Conservation (phyloP, 2,797 vertebrate genomes). For the Anguilla obscura region DNA sequence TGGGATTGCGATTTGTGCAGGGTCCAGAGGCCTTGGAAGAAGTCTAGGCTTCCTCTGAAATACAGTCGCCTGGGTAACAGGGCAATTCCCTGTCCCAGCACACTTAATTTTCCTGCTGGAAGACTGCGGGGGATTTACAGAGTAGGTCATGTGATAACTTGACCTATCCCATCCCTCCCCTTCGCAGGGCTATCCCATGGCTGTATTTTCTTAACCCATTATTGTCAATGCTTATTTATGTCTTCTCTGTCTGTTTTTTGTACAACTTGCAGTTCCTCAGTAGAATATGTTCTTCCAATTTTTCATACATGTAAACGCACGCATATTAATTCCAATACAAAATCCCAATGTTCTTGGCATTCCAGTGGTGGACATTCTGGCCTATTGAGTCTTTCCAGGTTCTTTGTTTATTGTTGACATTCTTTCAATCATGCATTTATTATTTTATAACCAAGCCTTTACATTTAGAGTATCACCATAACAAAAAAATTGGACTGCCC, state of each 20-base stretch:
- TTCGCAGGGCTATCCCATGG: neutral
- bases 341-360: neutral
- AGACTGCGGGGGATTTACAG: conserved; percentile 31
- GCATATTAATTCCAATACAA: neutral
- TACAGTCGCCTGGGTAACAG: conserved; percentile 77
- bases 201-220: neutral
- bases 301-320: neutral
- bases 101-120: conserved; percentile 77
- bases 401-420: neutral
- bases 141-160: neutral
- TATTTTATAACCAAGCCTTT: neutral
- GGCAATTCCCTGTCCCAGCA: conserved; percentile 76
- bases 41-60: conserved; percentile 79
- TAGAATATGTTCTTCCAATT: neutral
- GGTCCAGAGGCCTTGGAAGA: conserved; percentile 75
- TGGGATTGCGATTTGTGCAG: conserved; percentile 71
- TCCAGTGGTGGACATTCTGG: neutral
- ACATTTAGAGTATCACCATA: neutral
- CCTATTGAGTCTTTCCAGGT: neutral
- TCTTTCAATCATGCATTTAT: neutral
- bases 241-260: neutral
- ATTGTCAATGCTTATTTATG: neutral
- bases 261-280: neutral
- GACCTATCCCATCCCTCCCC: neutral
- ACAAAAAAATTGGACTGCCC: neutral